These are phyloP conservation scores for Onthophagus sagittarius DNA, from an alignment of 2,888 invertebrate species.

Conservation along the genomic window DNA sequence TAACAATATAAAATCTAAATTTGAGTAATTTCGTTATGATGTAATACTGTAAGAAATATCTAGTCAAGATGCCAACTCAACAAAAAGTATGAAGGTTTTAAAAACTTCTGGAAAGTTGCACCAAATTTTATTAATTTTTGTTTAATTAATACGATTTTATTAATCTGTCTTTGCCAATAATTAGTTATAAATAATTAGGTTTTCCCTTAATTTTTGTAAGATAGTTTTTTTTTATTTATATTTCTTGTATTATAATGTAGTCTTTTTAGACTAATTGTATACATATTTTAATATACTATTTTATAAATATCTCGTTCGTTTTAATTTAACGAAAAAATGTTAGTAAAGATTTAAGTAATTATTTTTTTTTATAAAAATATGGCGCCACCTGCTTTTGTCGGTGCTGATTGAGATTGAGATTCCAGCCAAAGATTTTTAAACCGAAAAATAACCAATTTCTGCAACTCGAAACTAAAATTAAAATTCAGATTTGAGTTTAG, in stretches of 20 bases:
- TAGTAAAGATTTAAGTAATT: too few relatives aligned
- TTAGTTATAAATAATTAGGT: not conserved
- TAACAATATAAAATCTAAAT: too few relatives aligned
- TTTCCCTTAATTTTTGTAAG: not conserved
- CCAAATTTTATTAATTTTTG: not conserved
- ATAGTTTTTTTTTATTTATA: slow-evolving; percentile 6
- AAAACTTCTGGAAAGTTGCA: not conserved
- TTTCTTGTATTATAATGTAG: slow-evolving; percentile 4
- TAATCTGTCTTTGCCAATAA: not conserved
- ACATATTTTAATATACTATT: slow-evolving; percentile 11
- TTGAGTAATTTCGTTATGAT: too few relatives aligned
- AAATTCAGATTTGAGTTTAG: too few relatives aligned
- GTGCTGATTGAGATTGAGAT: too few relatives aligned
- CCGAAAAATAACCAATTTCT: too few relatives aligned
- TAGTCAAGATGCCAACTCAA: not conserved
- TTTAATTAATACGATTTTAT: not conserved
- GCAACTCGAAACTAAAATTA: too few relatives aligned
- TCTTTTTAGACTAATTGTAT: slow-evolving; percentile 1
- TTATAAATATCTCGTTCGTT: not conserved
- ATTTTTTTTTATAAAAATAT: too few relatives aligned
- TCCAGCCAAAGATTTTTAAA: too few relatives aligned
- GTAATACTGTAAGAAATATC: not conserved
- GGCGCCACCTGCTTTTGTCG: too few relatives aligned
- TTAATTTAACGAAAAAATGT: not conserved
- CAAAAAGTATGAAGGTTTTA: not conserved